Evolutionary conservation across 2,888 invertebrate species (phyloP).

Genomic region (Miltochrista miniata): DNA sequence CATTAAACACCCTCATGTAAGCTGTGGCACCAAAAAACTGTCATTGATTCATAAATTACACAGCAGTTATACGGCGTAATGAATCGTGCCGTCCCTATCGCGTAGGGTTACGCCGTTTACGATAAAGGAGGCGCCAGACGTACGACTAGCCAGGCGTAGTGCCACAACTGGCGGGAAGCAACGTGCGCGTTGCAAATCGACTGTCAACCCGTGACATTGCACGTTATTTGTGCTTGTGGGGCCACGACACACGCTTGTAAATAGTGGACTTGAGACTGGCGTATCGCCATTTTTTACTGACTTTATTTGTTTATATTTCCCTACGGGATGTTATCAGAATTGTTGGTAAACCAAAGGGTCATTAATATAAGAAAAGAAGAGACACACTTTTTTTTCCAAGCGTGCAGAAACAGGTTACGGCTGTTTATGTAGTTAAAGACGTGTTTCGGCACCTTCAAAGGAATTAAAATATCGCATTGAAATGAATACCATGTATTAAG

Average conservation of each 20-base stretch:
- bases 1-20: slow-evolving; percentile 9
- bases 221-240: slow-evolving; percentile 14
- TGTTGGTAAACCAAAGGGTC: too few species aligned
- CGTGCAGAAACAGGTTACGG: too few species aligned
- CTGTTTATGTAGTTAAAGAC: too few species aligned
- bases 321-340: too few species aligned
- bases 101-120: slow-evolving; percentile 9
- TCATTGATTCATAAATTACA: slow-evolving; percentile 28
- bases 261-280: too few species aligned
- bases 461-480: too few species aligned
- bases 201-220: slow-evolving; percentile 67
- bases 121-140: slow-evolving; percentile 11
- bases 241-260: slow-evolving; percentile 12
- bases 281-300: too few species aligned
- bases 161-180: slow-evolving; percentile 23
- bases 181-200: slow-evolving; percentile 72
- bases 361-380: too few species aligned
- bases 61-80: slow-evolving; percentile 30
- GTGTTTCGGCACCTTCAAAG: too few species aligned
- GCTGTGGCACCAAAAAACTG: slow-evolving; percentile 6
- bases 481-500: too few species aligned
- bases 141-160: slow-evolving; percentile 5
- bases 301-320: too few species aligned
- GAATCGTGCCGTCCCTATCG: slow-evolving; percentile 12
- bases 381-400: too few species aligned